Conservation (phyloP, 2,888 invertebrate species). For the Sericinus montela region DNA sequence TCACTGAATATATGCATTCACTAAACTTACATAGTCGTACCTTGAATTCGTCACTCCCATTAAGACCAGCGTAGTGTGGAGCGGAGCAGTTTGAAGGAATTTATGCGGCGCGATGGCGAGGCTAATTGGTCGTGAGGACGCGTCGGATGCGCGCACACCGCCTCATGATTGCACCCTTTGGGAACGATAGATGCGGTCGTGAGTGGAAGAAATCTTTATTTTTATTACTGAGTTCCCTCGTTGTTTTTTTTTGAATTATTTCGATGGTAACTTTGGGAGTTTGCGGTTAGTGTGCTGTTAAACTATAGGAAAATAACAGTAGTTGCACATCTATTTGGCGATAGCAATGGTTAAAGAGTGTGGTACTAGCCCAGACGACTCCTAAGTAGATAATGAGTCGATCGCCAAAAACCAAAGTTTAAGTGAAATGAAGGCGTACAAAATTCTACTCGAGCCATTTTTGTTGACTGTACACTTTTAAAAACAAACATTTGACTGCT, state of each 20-base stretch:
- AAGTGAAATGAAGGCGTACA: no score
- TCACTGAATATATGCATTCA: no score
- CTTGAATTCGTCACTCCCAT: conserved; percentile 7
- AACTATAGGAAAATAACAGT: no score
- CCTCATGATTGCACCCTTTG: conserved; percentile 55
- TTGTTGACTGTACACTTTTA: no score
- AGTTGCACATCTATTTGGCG: no score
- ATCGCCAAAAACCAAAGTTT: no score
- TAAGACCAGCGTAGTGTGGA: conserved; percentile 30
- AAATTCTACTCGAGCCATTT: no score
- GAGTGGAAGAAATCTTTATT: conserved; percentile 11
- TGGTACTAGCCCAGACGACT: no score
- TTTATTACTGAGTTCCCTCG: conserved; percentile 4
- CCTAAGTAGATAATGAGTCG: no score
- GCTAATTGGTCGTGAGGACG: conserved; percentile 67
- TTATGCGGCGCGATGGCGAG: conserved; percentile 55
- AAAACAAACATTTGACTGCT: no score
- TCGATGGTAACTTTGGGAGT: not conserved
- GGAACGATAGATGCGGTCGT: conserved; percentile 15
- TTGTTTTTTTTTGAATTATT: not conserved
- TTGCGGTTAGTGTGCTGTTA: no score
- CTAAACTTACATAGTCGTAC: not conserved
- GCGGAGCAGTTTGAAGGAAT: conserved; percentile 58
- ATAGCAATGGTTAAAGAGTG: no score
- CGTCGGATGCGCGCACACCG: conserved; percentile 49